Evolutionary conservation across 2,113 vertebrate species (phyloP), one percentile per base, ranked within the genome.

Genomic region (Pao palembangensis): DNA sequence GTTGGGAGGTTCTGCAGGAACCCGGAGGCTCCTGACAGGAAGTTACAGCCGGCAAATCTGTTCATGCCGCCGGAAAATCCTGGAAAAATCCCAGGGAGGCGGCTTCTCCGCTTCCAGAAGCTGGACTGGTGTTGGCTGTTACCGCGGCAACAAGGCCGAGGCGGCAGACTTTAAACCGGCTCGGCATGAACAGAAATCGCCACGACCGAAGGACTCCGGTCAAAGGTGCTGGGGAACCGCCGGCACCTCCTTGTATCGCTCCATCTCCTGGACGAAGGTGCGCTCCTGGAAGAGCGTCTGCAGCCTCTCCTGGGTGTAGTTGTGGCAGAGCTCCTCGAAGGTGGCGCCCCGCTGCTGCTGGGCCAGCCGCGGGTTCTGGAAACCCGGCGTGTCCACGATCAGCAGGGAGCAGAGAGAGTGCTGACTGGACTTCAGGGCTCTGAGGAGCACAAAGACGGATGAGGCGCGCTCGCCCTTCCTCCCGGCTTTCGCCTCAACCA

Each of bases 301-400:
- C 74, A 99, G 91, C 51, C 96, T 91, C 79, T 99, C 96, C 88
- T 99, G 97, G 28, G 94, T 82, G 0, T 99, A 99, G 90, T 99
- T 99, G 77, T 98, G 96, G 82, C 96, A 98, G 34, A 99, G 93
- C 80, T 99, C 97, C 79, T 99, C 96, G 0, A 98, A 99, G 28
- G 94, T 96, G 82, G 95, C 95, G 0, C 93, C 95, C 0, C 95
- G 91, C 51, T 90, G 89, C 2, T 92, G 91, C 38, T 93, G 93
- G 0, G 91, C 89, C 73, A 92, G 83, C 48, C 93, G 92, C 0
- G 96, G 96, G 87, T 98, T 98, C 88, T 98, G 96, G 5, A 96
- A 94, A 62, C 97, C 97, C 0, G 97, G 97, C 0, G 94, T 96
- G 85, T 99, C 97, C 88, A 98, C 96, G 3, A 98, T 93, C 0